A percentile compares a stretch with the other conserved stretches of the same genome.
Conservation (phyloP, 2,113 vertebrate genomes). For the Sceloporus tristichus region DNA sequence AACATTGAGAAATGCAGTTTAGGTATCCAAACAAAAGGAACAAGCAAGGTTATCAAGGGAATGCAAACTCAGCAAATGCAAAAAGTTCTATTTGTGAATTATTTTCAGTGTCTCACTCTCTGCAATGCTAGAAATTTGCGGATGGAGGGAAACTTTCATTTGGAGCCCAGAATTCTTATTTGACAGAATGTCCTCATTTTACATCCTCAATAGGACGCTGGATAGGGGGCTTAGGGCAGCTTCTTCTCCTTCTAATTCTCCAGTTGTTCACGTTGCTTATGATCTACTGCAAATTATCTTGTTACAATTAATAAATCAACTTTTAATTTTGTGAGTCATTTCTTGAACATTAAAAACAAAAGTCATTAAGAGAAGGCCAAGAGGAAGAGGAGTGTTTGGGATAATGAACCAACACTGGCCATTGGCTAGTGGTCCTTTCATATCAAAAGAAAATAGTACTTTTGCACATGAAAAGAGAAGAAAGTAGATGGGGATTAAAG, state of each 20-base stretch:
- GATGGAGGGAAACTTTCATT: too few species aligned
- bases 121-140: too few species aligned
- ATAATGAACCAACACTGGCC: constrained; percentile 38
- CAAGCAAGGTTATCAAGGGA: too few species aligned
- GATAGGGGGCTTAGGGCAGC: background rate
- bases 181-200: too few species aligned
- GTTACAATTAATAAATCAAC: constrained; percentile 61
- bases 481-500: constrained; percentile 67
- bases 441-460: constrained; percentile 56
- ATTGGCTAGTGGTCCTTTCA: constrained; percentile 22
- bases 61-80: too few species aligned
- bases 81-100: too few species aligned
- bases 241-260: too few species aligned
- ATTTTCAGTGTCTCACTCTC: too few species aligned
- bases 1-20: too few species aligned
- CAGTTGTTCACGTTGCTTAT: constrained; percentile 30
- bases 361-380: constrained; percentile 15
- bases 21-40: too few species aligned
- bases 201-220: background rate
- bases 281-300: constrained; percentile 42
- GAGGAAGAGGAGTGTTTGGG: constrained; percentile 24
- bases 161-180: too few species aligned
- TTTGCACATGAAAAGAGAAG: constrained; percentile 62
- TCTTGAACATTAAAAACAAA: constrained; percentile 58
- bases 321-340: constrained; percentile 66